Evolutionary conservation across 2,888 invertebrate species (phyloP).

Genomic region (Rhodophaea formosa): DNA sequence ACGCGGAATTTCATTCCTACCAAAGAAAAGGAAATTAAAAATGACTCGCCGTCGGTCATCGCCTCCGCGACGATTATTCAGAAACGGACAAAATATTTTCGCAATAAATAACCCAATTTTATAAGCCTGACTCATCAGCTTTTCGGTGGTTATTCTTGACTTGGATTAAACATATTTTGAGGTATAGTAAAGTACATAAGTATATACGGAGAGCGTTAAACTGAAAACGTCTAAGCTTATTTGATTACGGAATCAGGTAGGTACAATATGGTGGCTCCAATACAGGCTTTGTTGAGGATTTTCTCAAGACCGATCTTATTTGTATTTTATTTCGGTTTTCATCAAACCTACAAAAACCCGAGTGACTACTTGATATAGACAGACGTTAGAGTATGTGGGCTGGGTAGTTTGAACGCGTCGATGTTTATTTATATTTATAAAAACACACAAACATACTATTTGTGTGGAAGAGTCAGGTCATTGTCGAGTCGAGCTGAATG

Average conservation of each 20-base stretch:
- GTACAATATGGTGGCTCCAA: too few species aligned
- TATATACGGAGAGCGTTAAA: too few species aligned
- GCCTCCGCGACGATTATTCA: conserved; percentile 11
- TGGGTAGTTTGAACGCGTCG: neutral
- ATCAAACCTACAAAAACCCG: too few species aligned
- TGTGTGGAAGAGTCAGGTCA: conserved; percentile 65
- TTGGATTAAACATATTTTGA: neutral
- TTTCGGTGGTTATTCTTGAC: neutral
- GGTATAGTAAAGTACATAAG: too few species aligned
- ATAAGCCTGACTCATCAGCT: conserved; percentile 9
- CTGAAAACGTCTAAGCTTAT: too few species aligned
- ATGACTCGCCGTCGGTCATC: conserved; percentile 7
- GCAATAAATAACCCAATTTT: conserved; percentile 12
- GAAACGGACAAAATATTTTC: conserved; percentile 5
- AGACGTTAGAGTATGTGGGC: too few species aligned
- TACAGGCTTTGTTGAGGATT: too few species aligned
- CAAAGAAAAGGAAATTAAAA: neutral
- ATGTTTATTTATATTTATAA: conserved; percentile 29
- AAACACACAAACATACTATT: conserved; percentile 28
- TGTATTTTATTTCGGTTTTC: too few species aligned
- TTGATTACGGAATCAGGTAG: too few species aligned
- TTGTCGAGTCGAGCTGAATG: conserved; percentile 72
- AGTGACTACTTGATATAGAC: too few species aligned
- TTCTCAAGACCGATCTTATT: too few species aligned
- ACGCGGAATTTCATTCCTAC: neutral